A percentile compares a stretch with the other conserved stretches of the same genome.
Evolutionary conservation across 1,140 invertebrate genomes (phyloP).

Genomic region (Solenopsis invicta): DNA sequence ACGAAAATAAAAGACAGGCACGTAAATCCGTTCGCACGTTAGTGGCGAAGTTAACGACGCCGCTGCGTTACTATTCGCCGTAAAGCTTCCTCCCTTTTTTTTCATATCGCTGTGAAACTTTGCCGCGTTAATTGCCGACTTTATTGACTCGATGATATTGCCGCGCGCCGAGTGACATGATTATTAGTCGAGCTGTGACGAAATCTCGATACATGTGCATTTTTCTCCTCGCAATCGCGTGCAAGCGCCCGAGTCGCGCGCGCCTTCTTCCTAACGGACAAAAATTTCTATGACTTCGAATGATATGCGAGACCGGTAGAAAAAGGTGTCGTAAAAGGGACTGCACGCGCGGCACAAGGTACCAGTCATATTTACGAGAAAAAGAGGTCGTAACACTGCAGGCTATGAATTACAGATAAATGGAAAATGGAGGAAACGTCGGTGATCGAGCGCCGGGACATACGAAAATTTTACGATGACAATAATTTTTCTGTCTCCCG

Average conservation of each 20-base stretch:
- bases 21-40: slow-evolving; percentile 63
- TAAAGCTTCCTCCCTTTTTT: slow-evolving; percentile 22
- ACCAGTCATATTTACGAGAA: slow-evolving; percentile 50
- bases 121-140: slow-evolving; percentile 44
- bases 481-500: slow-evolving; percentile 17
- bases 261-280: background rate
- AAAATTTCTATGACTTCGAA: slow-evolving; percentile 29
- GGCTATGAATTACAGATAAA: slow-evolving; percentile 56
- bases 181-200: slow-evolving; percentile 47
- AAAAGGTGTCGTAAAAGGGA: slow-evolving; percentile 42
- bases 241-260: too few species aligned
- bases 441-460: slow-evolving; percentile 1
- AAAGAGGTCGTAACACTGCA: slow-evolving; percentile 25
- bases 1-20: slow-evolving; percentile 31
- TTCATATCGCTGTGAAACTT: background rate
- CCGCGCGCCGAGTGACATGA: background rate
- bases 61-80: slow-evolving; percentile 6
- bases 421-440: slow-evolving; percentile 37
- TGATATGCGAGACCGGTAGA: slow-evolving; percentile 11
- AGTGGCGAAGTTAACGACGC: slow-evolving; percentile 41
- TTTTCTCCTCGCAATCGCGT: slow-evolving; percentile 1
- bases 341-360: slow-evolving; percentile 2
- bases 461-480: slow-evolving; percentile 43
- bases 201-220: slow-evolving; percentile 34
- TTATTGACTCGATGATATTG: slow-evolving; percentile 36